A percentile compares a stretch with the other conserved stretches of the same genome.
phyloP scores from a whole-genome alignment of 2,888 invertebrate genomes.

The Ophraella communa region DNA sequence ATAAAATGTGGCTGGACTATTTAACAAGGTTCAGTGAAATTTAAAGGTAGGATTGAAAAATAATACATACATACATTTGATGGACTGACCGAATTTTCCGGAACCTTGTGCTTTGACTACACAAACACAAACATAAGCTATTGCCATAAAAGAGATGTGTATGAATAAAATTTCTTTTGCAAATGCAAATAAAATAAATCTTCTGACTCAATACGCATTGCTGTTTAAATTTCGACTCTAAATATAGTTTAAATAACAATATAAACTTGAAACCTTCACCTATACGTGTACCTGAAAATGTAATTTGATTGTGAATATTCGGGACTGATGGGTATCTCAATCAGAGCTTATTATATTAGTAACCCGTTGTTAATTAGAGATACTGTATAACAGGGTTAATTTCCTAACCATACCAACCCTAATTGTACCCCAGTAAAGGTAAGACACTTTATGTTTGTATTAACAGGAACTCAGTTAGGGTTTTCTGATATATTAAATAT shows the following conservation, averaged over 20 bases:
- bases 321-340: conserved; percentile 57
- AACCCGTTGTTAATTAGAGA: conserved; percentile 58
- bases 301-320: conserved; percentile 24
- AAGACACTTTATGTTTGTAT: conserved; percentile 50
- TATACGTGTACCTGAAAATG: conserved; percentile 9
- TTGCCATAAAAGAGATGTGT: no score
- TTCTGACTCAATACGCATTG: background rate
- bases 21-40: no score
- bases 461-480: conserved; percentile 47
- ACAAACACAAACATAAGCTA: no score
- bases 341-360: conserved; percentile 60
- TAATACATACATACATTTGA: no score
- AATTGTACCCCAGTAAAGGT: conserved; percentile 51
- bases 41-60: no score
- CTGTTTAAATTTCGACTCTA: background rate
- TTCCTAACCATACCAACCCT: conserved; percentile 54
- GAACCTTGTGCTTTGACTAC: no score
- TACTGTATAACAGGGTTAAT: conserved; percentile 57
- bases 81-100: no score
- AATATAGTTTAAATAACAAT: no score
- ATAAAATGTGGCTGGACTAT: no score
- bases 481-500: conserved; percentile 29
- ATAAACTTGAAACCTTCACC: background rate
- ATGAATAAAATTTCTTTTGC: no score
- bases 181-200: no score